A percentile compares a stretch with the other conserved stretches of the same genome.
These are phyloP conservation scores for Lagopus muta DNA, from an alignment of 2,113 vertebrate genomes.

Conservation along the genomic window DNA sequence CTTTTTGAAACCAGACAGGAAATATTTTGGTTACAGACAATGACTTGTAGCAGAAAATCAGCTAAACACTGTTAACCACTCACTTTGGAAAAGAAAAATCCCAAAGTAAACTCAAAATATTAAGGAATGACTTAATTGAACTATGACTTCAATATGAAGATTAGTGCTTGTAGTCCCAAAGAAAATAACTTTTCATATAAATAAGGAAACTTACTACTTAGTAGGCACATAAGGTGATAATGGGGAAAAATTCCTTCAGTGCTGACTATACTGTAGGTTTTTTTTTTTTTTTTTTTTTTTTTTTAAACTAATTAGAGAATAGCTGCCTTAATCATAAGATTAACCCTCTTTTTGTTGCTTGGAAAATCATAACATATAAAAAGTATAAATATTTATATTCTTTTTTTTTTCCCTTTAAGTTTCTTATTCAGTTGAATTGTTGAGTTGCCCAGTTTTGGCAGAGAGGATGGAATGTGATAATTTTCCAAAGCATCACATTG, in stretches of 20 bases:
- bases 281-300: neutral
- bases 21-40: neutral
- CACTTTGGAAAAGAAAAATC: neutral
- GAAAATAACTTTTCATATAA: neutral
- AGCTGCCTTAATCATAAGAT: neutral
- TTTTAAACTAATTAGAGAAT: neutral
- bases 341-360: neutral
- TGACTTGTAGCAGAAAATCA: neutral
- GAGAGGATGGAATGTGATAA: neutral
- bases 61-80: neutral
- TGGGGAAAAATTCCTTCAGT: neutral
- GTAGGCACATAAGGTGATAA: neutral
- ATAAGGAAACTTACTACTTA: neutral
- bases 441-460: neutral
- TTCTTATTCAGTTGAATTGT: neutral
- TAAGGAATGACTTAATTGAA: neutral
- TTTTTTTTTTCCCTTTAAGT: neutral
- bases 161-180: fast-evolving
- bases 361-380: neutral
- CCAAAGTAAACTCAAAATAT: neutral
- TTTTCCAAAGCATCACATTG: fast-evolving
- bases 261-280: neutral
- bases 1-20: neutral
- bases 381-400: neutral
- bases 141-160: neutral